Base-by-base conservation (phyloP, 2,113 vertebrate genomes). In the Nothobranchius kuhntae region DNA sequence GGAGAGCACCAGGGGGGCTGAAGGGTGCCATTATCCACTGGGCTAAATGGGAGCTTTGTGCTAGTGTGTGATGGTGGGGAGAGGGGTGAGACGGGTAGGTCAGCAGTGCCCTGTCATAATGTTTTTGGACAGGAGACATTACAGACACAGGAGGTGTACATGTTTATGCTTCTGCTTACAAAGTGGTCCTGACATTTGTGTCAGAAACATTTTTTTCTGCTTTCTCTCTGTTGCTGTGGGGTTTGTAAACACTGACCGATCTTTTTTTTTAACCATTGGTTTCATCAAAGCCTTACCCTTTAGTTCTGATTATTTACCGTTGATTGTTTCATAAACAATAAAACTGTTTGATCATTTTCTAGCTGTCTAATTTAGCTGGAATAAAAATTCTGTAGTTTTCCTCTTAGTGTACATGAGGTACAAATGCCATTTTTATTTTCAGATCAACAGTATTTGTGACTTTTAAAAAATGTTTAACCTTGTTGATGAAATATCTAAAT, bases 41-140 rank as follows among this genome's bases (percentile, higher is more conserved):
- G 54, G 57, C 83, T 92, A 70, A 92, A 92, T 91, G 87, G 79
- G 51, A 0, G 82, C 88, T 87, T 91, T 93, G 91, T 93, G 81
- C 53, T 15, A 9, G 68, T 59, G 63, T 26, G 53, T 71, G 69
- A n/a, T 13, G 50, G 67, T 7, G 9, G 59, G 76, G 44, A 48
- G 70, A 30, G 79, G 59, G 48, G 81, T 81, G 53, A 44, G 71
- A 30, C 30, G 30, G 30, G 30, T 30, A 30, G 66, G 61, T 75
- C 36, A 70, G 84, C 61, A 70, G 76, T 68, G 36, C 63, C 64
- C 87, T 80, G 86, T 90, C 87, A 84, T 89, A 88, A 89, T 86
- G 90, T 90, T 90, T 68, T 60, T 63, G 26, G 65, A 66, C 68
- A 65, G 70, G 58, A 68, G 40, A 8, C 11, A 36, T 47, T 64